These are phyloP conservation scores for Tetragnatha montana DNA, from an alignment of 2,888 invertebrate genomes.

Conservation along the genomic window DNA sequence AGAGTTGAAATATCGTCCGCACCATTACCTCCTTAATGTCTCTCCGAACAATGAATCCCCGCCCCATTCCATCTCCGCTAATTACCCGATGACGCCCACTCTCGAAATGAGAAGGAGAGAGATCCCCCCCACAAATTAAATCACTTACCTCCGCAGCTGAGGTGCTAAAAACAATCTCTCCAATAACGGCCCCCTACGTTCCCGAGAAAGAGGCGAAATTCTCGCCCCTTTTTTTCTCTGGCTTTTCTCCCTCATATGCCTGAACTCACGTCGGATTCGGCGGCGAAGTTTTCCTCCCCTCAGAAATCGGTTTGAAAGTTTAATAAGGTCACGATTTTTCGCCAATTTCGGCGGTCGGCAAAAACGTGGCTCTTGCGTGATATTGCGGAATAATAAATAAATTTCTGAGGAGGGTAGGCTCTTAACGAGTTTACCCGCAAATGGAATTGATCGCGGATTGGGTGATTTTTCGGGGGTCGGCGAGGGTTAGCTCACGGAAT, in stretches of 20 bases:
- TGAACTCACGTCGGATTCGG: conserved; percentile 69
- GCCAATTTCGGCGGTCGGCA: conserved; percentile 64
- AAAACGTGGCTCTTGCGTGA: conserved; percentile 67
- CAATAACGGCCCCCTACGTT: conserved; percentile 16
- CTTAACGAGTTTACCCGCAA: conserved; percentile 70
- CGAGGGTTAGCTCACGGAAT: neutral
- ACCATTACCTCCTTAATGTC: too few relatives aligned
- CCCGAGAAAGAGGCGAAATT: conserved; percentile 18
- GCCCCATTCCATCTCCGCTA: neutral
- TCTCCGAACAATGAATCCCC: neutral
- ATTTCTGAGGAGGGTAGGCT: conserved; percentile 54
- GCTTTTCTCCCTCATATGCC: conserved; percentile 47
- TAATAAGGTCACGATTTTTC: conserved; percentile 69
- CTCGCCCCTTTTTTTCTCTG: conserved; percentile 44
- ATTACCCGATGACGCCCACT: neutral
- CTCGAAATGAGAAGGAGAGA: neutral
- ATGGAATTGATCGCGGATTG: conserved; percentile 70
- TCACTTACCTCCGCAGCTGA: neutral
- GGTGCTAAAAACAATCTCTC: conserved; percentile 43
- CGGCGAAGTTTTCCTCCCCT: conserved; percentile 52
- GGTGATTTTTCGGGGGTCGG: conserved; percentile 47
- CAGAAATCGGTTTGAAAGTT: conserved; percentile 68
- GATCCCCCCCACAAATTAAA: neutral
- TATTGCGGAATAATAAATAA: conserved; percentile 70
- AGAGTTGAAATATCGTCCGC: too few relatives aligned